Percentiles rank a stretch among this genome's conserved stretches.
Evolutionary conservation across 2,888 invertebrate species (phyloP).

Genomic region (Crematogaster levior): DNA sequence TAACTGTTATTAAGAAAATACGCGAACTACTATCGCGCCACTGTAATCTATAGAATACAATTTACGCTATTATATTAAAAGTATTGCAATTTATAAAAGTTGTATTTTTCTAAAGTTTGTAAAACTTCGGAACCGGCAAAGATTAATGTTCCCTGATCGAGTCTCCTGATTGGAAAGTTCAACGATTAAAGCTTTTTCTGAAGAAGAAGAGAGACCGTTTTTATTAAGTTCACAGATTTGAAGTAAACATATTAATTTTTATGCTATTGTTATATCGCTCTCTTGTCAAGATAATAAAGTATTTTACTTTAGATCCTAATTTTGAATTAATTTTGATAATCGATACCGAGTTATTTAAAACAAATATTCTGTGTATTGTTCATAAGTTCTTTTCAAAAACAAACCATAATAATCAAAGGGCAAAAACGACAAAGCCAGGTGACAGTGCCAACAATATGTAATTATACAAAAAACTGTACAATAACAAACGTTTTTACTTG

Average conservation of each 20-base stretch:
- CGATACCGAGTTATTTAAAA: neutral
- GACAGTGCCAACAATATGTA: no score
- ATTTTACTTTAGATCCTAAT: neutral
- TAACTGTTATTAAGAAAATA: conserved; percentile 28
- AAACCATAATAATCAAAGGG: no score
- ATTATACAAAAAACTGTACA: no score
- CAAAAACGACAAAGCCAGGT: no score
- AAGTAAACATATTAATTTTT: conserved; percentile 11
- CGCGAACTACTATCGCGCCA: neutral
- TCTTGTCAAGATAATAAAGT: neutral
- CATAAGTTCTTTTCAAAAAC: no score
- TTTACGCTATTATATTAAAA: conserved; percentile 7
- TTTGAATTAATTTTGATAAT: neutral
- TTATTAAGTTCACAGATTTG: neutral
- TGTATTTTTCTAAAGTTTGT: conserved; percentile 5
- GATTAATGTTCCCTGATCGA: conserved; percentile 17
- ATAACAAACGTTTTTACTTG: no score
- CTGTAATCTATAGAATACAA: neutral
- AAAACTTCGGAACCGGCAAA: neutral
- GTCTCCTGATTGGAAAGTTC: neutral
- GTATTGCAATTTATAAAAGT: neutral
- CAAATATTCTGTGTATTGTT: no score
- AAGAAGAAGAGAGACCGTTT: neutral
- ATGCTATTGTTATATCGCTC: neutral
- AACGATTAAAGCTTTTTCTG: neutral